Percentiles rank a stretch among this genome's conserved stretches.
Evolutionary conservation across 2,113 vertebrate species (phyloP).

Genomic region (Pavo muticus): DNA sequence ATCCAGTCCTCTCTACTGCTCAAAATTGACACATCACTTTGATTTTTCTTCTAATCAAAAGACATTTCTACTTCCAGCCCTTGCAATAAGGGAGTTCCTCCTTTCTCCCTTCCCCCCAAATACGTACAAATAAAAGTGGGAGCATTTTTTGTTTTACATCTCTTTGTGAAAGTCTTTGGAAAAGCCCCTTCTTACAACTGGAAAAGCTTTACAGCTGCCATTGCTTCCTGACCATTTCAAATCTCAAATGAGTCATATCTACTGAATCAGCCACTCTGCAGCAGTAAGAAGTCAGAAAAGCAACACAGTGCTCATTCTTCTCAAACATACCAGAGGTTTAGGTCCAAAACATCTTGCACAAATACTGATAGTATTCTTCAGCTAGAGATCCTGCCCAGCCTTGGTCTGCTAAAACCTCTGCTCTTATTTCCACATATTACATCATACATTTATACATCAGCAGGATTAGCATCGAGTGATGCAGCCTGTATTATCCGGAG

Average conservation of each 20-base stretch:
- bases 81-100: not conserved
- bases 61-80: not conserved
- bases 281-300: not conserved
- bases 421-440: not conserved
- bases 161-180: not conserved
- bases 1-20: not conserved
- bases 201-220: not conserved
- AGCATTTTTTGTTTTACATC: not conserved
- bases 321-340: not conserved
- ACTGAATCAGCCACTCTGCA: not conserved
- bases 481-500: not conserved
- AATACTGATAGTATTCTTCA: not conserved
- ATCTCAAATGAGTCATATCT: not conserved
- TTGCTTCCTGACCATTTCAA: not conserved
- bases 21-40: not conserved
- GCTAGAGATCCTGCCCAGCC: not conserved
- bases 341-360: not conserved
- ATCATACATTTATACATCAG: not conserved
- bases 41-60: not conserved
- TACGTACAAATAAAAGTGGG: not conserved
- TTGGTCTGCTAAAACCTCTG: not conserved
- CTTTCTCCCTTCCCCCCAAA: not conserved
- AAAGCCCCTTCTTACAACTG: not conserved
- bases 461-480: not conserved
- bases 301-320: not conserved